Conservation (phyloP, 2,888 invertebrate genomes). For the Nomada ferruginata region DNA sequence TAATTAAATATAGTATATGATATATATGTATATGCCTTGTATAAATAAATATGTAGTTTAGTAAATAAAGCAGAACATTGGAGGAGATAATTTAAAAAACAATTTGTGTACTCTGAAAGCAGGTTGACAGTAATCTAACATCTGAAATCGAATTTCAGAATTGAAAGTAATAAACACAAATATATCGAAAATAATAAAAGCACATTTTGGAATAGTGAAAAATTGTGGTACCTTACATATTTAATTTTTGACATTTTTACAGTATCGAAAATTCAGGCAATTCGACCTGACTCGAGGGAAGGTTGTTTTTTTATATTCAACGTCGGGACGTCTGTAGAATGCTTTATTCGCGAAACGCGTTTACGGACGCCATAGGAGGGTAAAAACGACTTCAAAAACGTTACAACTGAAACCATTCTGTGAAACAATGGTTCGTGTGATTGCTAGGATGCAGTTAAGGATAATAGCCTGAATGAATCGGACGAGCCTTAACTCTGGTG, state of each 20-base stretch:
- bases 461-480: constrained; percentile 72
- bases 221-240: no score
- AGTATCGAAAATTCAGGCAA: neutral
- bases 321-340: neutral
- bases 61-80: no score
- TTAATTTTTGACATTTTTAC: neutral
- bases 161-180: no score
- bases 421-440: constrained; percentile 64
- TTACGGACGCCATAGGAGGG: neutral
- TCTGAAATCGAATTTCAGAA: no score
- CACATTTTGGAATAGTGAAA: no score
- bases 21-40: no score
- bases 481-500: constrained; percentile 65
- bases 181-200: no score
- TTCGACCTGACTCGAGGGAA: neutral
- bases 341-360: constrained; percentile 22
- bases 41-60: no score
- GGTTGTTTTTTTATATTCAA: neutral
- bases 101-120: neutral
- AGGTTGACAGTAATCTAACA: neutral
- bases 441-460: constrained; percentile 68
- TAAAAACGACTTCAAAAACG: constrained; percentile 39
- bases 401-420: constrained; percentile 52
- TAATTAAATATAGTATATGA: no score
- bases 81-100: no score